Base-by-base conservation (phyloP, 2,797 vertebrate genomes). In the Ptychadena robeensis region DNA sequence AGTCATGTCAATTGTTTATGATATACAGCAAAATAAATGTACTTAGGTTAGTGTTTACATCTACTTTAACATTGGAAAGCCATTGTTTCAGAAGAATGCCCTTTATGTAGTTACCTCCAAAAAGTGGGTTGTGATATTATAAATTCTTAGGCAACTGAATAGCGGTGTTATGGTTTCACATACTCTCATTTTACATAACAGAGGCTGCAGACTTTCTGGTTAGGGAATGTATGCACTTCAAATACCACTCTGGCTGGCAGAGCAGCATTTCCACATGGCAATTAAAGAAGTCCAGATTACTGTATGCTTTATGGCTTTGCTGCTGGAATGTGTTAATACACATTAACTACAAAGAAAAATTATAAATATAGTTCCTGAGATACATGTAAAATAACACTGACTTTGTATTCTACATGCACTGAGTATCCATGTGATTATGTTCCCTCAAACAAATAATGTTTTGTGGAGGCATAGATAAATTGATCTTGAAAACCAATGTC, bases 281-380 rank as follows among this genome's bases (percentile, higher is more conserved):
- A 8, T 10, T 67, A 34, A 14, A 34, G n/a, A 67, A 35, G 22
- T 67, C 65, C 32, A 35, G 31, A 35, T 9, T 12, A n/a, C 53
- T 27, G n/a, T 1, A 9, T n/a, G 32, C 2, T 37, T 28, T 27
- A 27, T 10, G n/a, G 18, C 35, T 14, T 37, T 18, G 35, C 59
- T 69, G 22, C 9, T 64, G 34, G 34, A 67, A 67, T 67, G 65
- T 35, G 32, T 67, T n/a, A n/a, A 67, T 22, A 34, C 32, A 67
- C 5, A n/a, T 34, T 34, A 27, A 1, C 15, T 2, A 32, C 34
- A 32, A 32, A 9, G 32, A n/a, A 18, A 22, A 38, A 57, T 22
- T 38, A 37, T 63, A 30, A 18, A 48, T 48, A 72, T 31, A 44
- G 34, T 18, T 38, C 73, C 11, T 2, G 30, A 73, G 22, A 32